phyloP scores from a whole-genome alignment of 1,140 invertebrate species.

The Drosophila virilis region DNA sequence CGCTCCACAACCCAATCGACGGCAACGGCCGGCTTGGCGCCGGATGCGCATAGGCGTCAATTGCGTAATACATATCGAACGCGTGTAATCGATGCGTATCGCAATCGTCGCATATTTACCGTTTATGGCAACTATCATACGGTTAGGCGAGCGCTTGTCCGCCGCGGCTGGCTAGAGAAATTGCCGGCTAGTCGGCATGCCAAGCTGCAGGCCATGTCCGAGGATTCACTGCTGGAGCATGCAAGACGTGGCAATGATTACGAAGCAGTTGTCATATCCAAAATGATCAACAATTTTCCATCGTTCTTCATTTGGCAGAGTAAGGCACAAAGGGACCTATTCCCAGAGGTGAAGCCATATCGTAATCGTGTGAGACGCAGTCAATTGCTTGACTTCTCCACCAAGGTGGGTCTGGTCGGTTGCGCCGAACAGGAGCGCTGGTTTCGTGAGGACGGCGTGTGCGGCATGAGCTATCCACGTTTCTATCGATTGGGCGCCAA shows the following conservation, averaged over 20 bases:
- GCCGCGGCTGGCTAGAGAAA: conserved; percentile 88
- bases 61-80: conserved; percentile 62
- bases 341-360: conserved; percentile 82
- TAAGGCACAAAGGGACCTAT: conserved; percentile 71
- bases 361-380: conserved; percentile 86
- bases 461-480: conserved; percentile 86
- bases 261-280: conserved; percentile 85
- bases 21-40: conserved; percentile 4
- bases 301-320: conserved; percentile 87
- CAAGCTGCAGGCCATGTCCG: conserved; percentile 80
- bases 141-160: conserved; percentile 85
- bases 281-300: conserved; percentile 86
- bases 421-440: conserved; percentile 86
- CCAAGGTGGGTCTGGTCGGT: conserved; percentile 87
- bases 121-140: conserved; percentile 77
- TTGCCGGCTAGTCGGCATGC: conserved; percentile 74
- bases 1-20: background rate
- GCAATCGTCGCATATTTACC: conserved; percentile 77
- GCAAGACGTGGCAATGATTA: conserved; percentile 77
- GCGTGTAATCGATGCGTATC: conserved; percentile 79
- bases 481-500: conserved; percentile 85
- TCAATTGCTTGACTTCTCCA: conserved; percentile 86
- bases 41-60: conserved; percentile 59
- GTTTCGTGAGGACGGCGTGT: conserved; percentile 86
- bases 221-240: conserved; percentile 68